Conservation (phyloP, 2,888 invertebrate species). For the Lutraria lutraria region DNA sequence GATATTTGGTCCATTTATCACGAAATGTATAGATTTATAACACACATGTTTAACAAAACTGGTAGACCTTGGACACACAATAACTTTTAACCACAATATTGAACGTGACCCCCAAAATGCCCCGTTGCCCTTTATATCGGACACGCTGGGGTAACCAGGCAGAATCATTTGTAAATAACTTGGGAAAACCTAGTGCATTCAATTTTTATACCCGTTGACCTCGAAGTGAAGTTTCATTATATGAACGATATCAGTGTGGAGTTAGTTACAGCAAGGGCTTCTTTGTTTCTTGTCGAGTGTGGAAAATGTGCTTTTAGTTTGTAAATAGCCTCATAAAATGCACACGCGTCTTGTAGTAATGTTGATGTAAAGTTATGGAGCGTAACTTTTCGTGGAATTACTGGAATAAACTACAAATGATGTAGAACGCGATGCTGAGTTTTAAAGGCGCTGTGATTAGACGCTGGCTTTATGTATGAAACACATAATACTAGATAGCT, state of each 20-base stretch:
- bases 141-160: not conserved
- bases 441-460: not conserved
- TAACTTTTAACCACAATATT: not conserved
- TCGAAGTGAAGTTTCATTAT: slow-evolving; percentile 50
- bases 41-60: not conserved
- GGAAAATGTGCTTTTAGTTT: slow-evolving; percentile 54
- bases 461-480: not conserved
- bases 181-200: not conserved
- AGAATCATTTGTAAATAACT: not conserved
- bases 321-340: slow-evolving; percentile 21
- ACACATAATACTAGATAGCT: not conserved
- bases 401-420: not conserved
- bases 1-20: no score
- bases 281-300: slow-evolving; percentile 43
- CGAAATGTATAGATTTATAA: no score
- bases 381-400: not conserved
- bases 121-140: slow-evolving; percentile 4
- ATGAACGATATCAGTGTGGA: slow-evolving; percentile 18
- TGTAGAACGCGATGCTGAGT: not conserved
- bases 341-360: not conserved
- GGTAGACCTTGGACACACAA: not conserved
- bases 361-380: not conserved
- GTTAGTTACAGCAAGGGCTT: slow-evolving; percentile 34
- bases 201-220: slow-evolving; percentile 48
- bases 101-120: not conserved